Conservation (phyloP, 2,888 invertebrate genomes). For the Aelia acuminata region DNA sequence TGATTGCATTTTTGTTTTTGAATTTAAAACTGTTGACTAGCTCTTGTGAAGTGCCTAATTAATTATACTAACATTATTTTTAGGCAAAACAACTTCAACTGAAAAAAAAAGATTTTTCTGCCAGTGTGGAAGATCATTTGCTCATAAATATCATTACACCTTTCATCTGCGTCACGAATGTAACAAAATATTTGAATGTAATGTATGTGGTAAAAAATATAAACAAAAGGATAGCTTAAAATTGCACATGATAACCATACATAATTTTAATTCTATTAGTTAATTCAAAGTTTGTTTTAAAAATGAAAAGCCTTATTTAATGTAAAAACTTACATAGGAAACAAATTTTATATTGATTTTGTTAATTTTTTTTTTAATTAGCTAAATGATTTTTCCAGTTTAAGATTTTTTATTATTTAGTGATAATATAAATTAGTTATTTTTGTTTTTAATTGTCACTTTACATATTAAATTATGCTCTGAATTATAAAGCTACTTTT, state of each 20-base stretch:
- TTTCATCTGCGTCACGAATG: slow-evolving; percentile 61
- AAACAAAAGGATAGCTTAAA: slow-evolving; percentile 54
- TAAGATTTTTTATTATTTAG: not conserved
- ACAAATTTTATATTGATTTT: not conserved
- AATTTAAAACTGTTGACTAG: not conserved
- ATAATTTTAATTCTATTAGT: slow-evolving; percentile 23
- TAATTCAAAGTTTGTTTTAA: not conserved
- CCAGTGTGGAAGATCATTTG: slow-evolving; percentile 60
- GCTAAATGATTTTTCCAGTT: not conserved
- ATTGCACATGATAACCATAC: slow-evolving; percentile 48
- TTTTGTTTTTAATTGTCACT: not conserved
- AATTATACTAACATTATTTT: slow-evolving; percentile 17
- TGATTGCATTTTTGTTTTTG: not conserved
- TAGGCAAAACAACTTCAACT: not conserved
- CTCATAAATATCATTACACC: slow-evolving; percentile 48
- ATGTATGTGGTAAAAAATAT: slow-evolving; percentile 53
- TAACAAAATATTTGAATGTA: slow-evolving; percentile 57
- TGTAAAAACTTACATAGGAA: not conserved
- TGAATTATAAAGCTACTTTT: not conserved
- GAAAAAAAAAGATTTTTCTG: slow-evolving; percentile 40
- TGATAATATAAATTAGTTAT: not conserved
- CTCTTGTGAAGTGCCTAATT: not conserved
- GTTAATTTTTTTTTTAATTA: not conserved
- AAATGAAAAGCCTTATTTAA: not conserved
- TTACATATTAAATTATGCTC: not conserved